A percentile compares a stretch with the other conserved stretches of the same genome.
These are phyloP conservation scores for Catamblyrhynchus diadema DNA, from an alignment of 2,797 vertebrate species.

Conservation along the genomic window DNA sequence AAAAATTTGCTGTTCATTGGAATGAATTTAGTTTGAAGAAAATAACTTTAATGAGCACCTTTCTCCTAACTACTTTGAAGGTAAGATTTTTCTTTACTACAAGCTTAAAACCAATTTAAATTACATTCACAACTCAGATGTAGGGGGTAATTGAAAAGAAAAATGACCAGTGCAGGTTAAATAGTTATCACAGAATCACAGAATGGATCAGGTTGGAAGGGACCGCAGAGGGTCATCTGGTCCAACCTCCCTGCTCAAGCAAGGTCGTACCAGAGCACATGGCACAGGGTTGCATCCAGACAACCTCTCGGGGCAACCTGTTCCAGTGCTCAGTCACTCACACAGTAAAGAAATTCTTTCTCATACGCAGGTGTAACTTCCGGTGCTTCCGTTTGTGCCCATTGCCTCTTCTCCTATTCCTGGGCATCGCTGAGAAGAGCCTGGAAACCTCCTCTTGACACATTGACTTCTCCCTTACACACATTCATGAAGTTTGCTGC, in stretches of 20 bases:
- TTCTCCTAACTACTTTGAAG: neutral
- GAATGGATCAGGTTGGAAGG: neutral
- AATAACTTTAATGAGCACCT: neutral
- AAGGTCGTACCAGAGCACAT: neutral
- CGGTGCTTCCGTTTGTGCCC: neutral
- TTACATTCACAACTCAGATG: neutral
- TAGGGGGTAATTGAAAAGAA: neutral
- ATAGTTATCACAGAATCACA: neutral
- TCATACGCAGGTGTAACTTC: neutral
- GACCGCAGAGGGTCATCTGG: neutral
- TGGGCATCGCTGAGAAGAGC: neutral
- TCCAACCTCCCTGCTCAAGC: neutral
- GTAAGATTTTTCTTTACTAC: neutral
- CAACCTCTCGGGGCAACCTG: no score
- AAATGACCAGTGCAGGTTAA: neutral
- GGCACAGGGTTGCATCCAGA: neutral
- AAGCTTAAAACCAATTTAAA: neutral
- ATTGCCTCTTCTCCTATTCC: neutral
- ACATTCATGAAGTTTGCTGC: neutral
- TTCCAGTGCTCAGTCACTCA: neutral
- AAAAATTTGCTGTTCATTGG: neutral
- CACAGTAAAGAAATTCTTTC: neutral
- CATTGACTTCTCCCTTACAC: neutral
- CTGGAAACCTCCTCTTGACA: neutral
- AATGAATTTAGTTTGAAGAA: neutral